These are phyloP conservation scores for Zophobas atratus DNA, from an alignment of 1,140 invertebrate genomes.

Conservation along the genomic window DNA sequence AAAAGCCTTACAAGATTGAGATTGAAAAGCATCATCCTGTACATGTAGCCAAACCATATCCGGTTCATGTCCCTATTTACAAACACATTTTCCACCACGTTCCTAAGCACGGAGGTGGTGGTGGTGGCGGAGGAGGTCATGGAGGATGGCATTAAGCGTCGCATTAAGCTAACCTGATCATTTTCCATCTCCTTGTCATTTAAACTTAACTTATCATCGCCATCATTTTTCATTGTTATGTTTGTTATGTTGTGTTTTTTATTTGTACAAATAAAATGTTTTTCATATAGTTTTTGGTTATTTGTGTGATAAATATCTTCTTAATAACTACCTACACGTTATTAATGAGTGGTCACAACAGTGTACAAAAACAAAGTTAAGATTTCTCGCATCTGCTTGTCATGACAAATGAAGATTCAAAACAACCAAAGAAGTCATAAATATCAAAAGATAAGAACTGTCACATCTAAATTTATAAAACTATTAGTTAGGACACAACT, in stretches of 20 bases:
- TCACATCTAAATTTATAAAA: no score
- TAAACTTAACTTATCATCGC: constrained; percentile 28
- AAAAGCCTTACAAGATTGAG: constrained; percentile 82
- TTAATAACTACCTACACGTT: no score
- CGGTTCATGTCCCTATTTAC: constrained; percentile 83
- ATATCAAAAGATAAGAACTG: no score
- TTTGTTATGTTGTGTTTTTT: constrained; percentile 16
- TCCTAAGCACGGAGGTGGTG: constrained; percentile 40
- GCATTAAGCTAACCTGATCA: constrained; percentile 39
- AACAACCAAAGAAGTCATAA: no score
- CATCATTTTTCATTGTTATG: constrained; percentile 37
- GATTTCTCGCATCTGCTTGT: no score
- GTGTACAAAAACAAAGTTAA: no score
- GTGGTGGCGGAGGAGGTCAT: constrained; percentile 44
- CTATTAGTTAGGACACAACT: no score
- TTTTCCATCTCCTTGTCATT: constrained; percentile 15
- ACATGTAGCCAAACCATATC: constrained; percentile 79
- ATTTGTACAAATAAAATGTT: constrained; percentile 16
- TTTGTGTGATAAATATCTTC: neutral
- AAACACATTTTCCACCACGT: constrained; percentile 78
- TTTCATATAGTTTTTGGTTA: constrained; percentile 9
- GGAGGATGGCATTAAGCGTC: constrained; percentile 52
- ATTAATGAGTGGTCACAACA: no score
- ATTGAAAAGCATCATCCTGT: constrained; percentile 83
- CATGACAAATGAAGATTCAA: no score